These are phyloP conservation scores for Ryuthela nishihirai DNA, from an alignment of 2,888 invertebrate genomes.

Conservation along the genomic window DNA sequence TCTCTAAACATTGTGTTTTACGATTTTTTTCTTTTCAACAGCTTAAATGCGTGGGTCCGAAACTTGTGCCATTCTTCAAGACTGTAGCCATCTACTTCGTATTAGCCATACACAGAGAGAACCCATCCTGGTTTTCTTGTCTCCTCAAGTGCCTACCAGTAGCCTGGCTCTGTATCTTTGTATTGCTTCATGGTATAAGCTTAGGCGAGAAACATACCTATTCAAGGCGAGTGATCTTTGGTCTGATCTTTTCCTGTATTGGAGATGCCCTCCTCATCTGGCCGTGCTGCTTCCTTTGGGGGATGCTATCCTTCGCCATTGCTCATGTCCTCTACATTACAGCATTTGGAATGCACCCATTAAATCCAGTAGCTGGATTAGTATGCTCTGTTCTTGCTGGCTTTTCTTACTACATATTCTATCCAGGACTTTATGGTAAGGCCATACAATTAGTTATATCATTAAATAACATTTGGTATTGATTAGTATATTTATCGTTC, in stretches of 20 bases:
- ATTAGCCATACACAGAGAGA: slow-evolving; percentile 60
- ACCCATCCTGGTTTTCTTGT: slow-evolving; percentile 64
- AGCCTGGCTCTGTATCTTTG: slow-evolving; percentile 72
- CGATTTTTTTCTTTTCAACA: slow-evolving; percentile 56
- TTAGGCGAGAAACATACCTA: slow-evolving; percentile 65
- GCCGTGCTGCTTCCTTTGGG: slow-evolving; percentile 51
- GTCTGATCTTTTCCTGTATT: slow-evolving; percentile 72
- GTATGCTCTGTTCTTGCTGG: slow-evolving; percentile 44
- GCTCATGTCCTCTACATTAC: slow-evolving; percentile 28
- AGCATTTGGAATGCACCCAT: slow-evolving; percentile 25
- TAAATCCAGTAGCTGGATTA: slow-evolving; percentile 42
- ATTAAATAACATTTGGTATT: not conserved
- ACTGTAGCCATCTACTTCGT: slow-evolving; percentile 79
- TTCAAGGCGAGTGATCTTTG: slow-evolving; percentile 67
- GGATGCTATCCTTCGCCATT: slow-evolving; percentile 26
- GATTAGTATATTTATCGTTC: not conserved
- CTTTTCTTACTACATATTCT: slow-evolving; percentile 51
- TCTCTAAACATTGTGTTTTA: no score
- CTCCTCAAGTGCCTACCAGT: slow-evolving; percentile 84
- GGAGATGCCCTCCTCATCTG: slow-evolving; percentile 80
- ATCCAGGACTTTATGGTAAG: slow-evolving; percentile 56
- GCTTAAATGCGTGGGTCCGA: slow-evolving; percentile 66
- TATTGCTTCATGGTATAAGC: slow-evolving; percentile 67
- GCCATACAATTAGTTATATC: not conserved
- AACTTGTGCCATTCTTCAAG: slow-evolving; percentile 81